Evolutionary conservation across 2,797 vertebrate species (phyloP).

Genomic region (Lacerta agilis): DNA sequence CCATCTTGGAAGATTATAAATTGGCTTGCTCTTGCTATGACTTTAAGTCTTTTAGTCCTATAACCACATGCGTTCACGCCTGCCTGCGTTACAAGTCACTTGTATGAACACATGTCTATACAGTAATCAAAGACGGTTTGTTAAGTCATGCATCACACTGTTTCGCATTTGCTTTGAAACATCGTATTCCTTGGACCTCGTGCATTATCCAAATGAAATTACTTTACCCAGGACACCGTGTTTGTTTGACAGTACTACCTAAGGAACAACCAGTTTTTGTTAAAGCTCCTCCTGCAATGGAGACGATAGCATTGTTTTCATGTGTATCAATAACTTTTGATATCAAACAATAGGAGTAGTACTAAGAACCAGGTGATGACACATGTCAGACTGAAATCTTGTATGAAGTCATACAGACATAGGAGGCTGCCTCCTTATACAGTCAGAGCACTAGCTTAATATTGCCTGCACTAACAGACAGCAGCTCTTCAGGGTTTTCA

Average conservation of each 20-base stretch:
- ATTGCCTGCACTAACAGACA: too few relatives aligned
- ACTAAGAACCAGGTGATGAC: not conserved
- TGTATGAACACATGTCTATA: not conserved
- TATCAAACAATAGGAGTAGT: not conserved
- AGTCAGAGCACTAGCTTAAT: too few relatives aligned
- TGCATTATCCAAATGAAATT: not conserved
- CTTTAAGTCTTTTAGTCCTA: too few relatives aligned
- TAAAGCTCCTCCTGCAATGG: not conserved
- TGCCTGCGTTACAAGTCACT: not conserved
- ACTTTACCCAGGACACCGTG: not conserved
- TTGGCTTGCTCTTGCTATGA: too few relatives aligned
- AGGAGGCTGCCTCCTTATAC: too few relatives aligned
- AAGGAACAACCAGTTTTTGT: not conserved
- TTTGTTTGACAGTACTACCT: not conserved
- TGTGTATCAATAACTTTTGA: not conserved
- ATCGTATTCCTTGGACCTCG: not conserved
- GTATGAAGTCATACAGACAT: not conserved
- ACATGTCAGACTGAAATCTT: not conserved
- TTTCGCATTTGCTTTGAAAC: not conserved
- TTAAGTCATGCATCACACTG: not conserved
- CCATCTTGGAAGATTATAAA: too few relatives aligned
- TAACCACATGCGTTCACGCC: too few relatives aligned
- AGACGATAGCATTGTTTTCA: not conserved
- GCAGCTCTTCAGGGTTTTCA: too few relatives aligned
- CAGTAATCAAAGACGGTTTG: constrained; percentile 10